These are phyloP conservation scores for Brachionus rotundiformis DNA, from an alignment of 1,140 invertebrate genomes.

Conservation along the genomic window DNA sequence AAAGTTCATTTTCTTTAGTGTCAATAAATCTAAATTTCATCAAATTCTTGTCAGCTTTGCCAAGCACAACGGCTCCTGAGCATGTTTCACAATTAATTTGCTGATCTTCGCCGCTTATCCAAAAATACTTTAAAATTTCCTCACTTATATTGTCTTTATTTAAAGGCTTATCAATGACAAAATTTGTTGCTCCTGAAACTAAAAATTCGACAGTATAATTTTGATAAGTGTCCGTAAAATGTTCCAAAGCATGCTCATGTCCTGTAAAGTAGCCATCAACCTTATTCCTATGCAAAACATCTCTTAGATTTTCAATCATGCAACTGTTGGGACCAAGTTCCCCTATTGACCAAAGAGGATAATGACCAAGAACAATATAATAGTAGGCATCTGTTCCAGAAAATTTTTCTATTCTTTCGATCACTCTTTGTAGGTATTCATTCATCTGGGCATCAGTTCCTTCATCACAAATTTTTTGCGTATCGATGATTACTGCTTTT, in stretches of 20 bases:
- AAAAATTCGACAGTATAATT: slow-evolving; percentile 21
- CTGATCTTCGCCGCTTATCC: background rate
- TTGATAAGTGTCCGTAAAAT: slow-evolving; percentile 24
- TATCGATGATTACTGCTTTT: slow-evolving; percentile 17
- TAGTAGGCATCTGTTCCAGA: background rate
- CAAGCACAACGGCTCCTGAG: slow-evolving; percentile 6
- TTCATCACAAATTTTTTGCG: slow-evolving; percentile 24
- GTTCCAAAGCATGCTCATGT: slow-evolving; percentile 66
- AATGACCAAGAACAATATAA: slow-evolving; percentile 47
- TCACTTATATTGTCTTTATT: slow-evolving; percentile 16
- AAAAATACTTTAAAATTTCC: background rate
- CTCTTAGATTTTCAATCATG: slow-evolving; percentile 61
- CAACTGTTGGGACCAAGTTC: slow-evolving; percentile 65
- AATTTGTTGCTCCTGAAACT: background rate
- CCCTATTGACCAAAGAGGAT: slow-evolving; percentile 65
- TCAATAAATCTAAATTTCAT: slow-evolving; percentile 4
- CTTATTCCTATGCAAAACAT: slow-evolving; percentile 63
- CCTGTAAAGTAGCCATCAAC: slow-evolving; percentile 66
- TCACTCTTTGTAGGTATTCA: background rate
- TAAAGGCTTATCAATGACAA: slow-evolving; percentile 8
- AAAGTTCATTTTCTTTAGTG: slow-evolving; percentile 8
- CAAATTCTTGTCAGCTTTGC: slow-evolving; percentile 5
- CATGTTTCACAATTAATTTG: background rate
- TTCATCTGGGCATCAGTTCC: background rate
- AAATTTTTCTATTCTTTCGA: background rate